phyloP scores from a whole-genome alignment of 2,113 vertebrate genomes.

The Aythya baeri region DNA sequence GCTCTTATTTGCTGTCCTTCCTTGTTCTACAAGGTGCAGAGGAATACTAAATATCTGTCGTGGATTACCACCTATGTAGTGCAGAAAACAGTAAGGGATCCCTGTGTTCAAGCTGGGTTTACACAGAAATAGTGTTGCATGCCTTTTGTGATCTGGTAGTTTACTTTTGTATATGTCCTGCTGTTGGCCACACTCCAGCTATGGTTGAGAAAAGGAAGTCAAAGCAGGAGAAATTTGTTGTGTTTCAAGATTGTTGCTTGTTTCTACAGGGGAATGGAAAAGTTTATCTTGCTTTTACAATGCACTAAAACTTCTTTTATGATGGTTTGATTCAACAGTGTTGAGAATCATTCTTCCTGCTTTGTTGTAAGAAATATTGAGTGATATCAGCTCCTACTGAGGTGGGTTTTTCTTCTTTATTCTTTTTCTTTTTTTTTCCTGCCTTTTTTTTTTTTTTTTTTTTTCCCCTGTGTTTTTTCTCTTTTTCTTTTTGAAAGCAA shows the following conservation, averaged over 20 bases:
- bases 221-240: not conserved
- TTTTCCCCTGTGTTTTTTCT: not conserved
- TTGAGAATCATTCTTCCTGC: not conserved
- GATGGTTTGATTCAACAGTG: not conserved
- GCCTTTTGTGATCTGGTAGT: not conserved
- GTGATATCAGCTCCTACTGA: not conserved
- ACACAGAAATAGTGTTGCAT: fast-evolving
- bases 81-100: not conserved
- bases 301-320: not conserved
- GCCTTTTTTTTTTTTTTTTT: not conserved
- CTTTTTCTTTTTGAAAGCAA: not conserved
- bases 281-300: not conserved
- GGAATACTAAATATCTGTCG: fast-evolving
- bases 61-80: too few relatives aligned
- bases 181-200: not conserved
- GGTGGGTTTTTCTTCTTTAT: not conserved
- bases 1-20: not conserved
- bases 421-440: not conserved
- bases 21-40: not conserved
- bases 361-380: not conserved
- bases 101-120: not conserved
- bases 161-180: not conserved
- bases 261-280: not conserved
- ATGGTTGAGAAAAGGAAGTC: not conserved
- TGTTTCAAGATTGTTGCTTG: not conserved